Evolutionary conservation across 2,797 vertebrate species (phyloP).

Genomic region (Enoplosus armatus): DNA sequence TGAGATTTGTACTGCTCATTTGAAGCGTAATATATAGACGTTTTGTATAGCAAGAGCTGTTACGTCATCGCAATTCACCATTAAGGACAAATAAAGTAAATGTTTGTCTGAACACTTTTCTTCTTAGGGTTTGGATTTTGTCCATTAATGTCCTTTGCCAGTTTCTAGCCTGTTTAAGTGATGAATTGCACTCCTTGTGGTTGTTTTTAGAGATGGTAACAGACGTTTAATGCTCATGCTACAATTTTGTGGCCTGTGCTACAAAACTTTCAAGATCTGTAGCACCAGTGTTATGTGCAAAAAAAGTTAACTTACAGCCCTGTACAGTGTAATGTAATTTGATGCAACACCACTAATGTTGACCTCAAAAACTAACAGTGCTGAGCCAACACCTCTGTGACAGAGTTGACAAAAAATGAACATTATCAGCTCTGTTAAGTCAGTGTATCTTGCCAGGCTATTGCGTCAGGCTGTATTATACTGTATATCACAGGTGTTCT

Average conservation of each 20-base stretch:
- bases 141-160: no score
- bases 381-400: slow-evolving; percentile 6
- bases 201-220: neutral
- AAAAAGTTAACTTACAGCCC: no score
- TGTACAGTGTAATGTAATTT: neutral
- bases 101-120: neutral
- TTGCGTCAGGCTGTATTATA: slow-evolving; percentile 43
- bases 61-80: neutral
- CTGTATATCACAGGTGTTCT: slow-evolving; percentile 21
- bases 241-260: no score
- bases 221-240: neutral
- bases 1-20: neutral
- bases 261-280: no score
- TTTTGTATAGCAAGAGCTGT: no score
- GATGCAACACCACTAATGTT: neutral
- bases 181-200: neutral
- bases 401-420: slow-evolving; percentile 12
- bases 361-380: neutral
- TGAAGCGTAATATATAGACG: no score
- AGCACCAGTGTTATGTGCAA: no score
- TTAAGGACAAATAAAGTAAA: neutral
- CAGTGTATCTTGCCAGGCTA: slow-evolving; percentile 2
- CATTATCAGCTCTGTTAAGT: slow-evolving; percentile 1
- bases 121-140: neutral
- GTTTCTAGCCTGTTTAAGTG: neutral